phyloP scores from a whole-genome alignment of 2,888 invertebrate genomes.

The Acleris emargana region DNA sequence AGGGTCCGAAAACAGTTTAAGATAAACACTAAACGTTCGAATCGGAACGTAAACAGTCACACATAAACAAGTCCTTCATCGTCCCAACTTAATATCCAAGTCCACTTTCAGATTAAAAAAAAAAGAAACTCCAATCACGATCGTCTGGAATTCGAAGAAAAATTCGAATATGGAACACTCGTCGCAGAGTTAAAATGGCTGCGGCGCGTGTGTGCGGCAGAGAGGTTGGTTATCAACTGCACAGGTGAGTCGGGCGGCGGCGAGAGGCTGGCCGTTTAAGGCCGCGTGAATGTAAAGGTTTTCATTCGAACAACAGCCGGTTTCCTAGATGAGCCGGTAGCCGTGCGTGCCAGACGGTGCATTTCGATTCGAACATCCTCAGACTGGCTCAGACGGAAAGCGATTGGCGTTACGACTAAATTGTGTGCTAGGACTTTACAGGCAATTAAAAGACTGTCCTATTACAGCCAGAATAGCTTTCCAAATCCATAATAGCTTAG shows the following conservation, averaged over 20 bases:
- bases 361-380: slow-evolving; percentile 5
- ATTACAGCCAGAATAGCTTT: no score
- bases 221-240: slow-evolving; percentile 72
- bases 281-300: slow-evolving; percentile 41
- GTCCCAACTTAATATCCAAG: slow-evolving; percentile 12
- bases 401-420: neutral
- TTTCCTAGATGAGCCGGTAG: slow-evolving; percentile 36
- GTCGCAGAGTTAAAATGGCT: slow-evolving; percentile 30
- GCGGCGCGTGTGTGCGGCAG: slow-evolving; percentile 58
- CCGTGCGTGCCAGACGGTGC: slow-evolving; percentile 34
- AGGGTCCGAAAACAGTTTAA: slow-evolving; percentile 37
- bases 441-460: no score
- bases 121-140: slow-evolving; percentile 44
- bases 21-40: slow-evolving; percentile 35
- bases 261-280: slow-evolving; percentile 61
- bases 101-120: slow-evolving; percentile 39
- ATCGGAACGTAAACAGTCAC: slow-evolving; percentile 30
- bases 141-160: slow-evolving; percentile 38
- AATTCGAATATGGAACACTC: slow-evolving; percentile 43
- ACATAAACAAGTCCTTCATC: slow-evolving; percentile 39
- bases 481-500: no score
- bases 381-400: neutral
- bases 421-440: no score
- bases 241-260: slow-evolving; percentile 55
- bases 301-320: slow-evolving; percentile 34